phyloP scores from a whole-genome alignment of 1,140 invertebrate genomes.

The Drosophila triauraria region DNA sequence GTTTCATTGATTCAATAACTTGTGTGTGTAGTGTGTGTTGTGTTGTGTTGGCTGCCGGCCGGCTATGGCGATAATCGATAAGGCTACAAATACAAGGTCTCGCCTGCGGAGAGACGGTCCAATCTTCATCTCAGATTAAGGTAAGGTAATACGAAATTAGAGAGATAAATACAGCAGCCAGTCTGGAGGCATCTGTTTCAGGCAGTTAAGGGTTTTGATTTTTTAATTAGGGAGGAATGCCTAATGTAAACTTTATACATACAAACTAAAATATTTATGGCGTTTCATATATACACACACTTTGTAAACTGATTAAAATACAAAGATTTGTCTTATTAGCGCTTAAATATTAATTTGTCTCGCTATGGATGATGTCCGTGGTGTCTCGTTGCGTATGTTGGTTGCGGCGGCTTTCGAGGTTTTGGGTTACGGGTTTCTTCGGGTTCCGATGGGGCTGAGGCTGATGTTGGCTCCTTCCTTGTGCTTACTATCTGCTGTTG shows the following conservation, averaged over 20 bases:
- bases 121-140: conserved; percentile 7
- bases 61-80: conserved; percentile 30
- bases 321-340: conserved; percentile 70
- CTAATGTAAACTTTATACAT: conserved; percentile 76
- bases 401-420: conserved; percentile 10
- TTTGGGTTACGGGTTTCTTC: conserved; percentile 4
- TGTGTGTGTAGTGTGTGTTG: conserved; percentile 1
- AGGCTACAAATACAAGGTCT: conserved; percentile 34
- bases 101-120: conserved; percentile 23
- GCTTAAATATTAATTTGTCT: conserved; percentile 72
- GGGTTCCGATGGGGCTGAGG: conserved; percentile 1
- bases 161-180: conserved; percentile 15
- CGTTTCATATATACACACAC: conserved; percentile 74
- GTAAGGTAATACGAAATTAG: conserved; percentile 17
- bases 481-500: conserved; percentile 34
- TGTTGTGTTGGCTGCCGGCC: conserved; percentile 23
- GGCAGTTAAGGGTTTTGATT: conserved; percentile 26
- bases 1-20: conserved; percentile 38
- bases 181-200: conserved; percentile 10
- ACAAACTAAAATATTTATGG: conserved; percentile 76
- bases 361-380: conserved; percentile 28
- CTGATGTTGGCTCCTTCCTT: conserved; percentile 32
- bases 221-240: conserved; percentile 65
- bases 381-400: conserved; percentile 17
- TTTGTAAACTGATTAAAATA: conserved; percentile 63